Evolutionary conservation across 2,888 invertebrate genomes (phyloP), one percentile per base, ranked within the genome.

Genomic region (Brachycybe producta): DNA sequence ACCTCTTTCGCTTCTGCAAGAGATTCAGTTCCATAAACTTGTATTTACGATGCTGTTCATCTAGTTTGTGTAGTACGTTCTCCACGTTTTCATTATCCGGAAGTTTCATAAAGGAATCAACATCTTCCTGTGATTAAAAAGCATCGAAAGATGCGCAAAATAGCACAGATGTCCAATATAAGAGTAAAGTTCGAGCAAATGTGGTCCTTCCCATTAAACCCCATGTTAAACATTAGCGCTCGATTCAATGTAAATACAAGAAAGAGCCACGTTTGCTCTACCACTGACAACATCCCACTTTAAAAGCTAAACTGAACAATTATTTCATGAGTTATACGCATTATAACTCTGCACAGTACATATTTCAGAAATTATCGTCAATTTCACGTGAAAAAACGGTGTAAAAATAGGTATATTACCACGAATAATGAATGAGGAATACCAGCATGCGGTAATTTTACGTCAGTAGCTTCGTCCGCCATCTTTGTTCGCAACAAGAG

Each of bases 21-120:
- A 97, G 74, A 67, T 90, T 92, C 61, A 80, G 81, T 70, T 97
- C 95, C 88, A 97, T 91, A 65, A 90, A 88, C 71, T 94, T 92
- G 67, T 95, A 95, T 74, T 95, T 94, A 53, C 83, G 82, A 71
- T 92, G 90, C 64, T 84, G 84, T 64, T 94, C 94, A 65, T 97
- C 94, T 53, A 95, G 71, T 61, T 75, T 77, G 61, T 81, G 81
- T 47, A 95, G 70, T 15, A 91, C 91, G 65, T 80, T 79, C 61
- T 94, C 90, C 2, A 84, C 86, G 55, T 82, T 79, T 44, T 79
- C 81, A 64, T 90, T 88, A 62, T 86, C 90, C 15, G 83, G 73
- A 60, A 77, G 72, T 54, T 75, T 76, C 91, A 97, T 91, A 67
- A 82, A 97, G 51, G 80, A 77, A 64, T 95, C 91, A 32, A 97